Base-by-base conservation (phyloP, 2,888 invertebrate species). In the Rhaphigaster nebulosa region DNA sequence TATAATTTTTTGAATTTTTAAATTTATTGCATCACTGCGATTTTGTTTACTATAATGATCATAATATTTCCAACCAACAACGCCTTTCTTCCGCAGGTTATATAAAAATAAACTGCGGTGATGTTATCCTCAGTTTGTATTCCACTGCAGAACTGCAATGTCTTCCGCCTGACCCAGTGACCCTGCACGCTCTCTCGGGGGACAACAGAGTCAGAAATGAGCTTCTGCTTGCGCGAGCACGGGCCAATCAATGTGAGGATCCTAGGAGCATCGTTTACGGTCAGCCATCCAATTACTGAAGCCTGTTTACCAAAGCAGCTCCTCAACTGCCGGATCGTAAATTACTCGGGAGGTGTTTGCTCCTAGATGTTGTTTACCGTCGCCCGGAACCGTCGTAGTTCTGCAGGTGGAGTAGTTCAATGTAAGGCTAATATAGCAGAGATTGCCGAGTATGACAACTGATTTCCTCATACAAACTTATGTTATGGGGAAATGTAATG, bases 211-310 rank as follows among this genome's bases (percentile, higher is more conserved):
- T 38, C 34, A 76, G 70, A 38, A 38, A 76, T 76, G 20, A 76
- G 70, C 70, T 76, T 76, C 70, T 38, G 70, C 70, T 76, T 76
- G 70, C 70, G 34, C 70, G 34, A 76, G 70, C 70, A 76, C 70
- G 70, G 45, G 45, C 45, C 84, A 84, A 84, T 84, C 84, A 84
- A 84, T 84, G 84, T 45, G 84, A 84, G 45, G 4, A 84, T 41
- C 84, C 84, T 15, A 15, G 45, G 45, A 76, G 80, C 41, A 41
- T 45, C 26, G 45, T 84, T 84, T 84, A 84, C 45, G 84, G 45
- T 84, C 84, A 84, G 84, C 84, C 84, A 84, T 84, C 84, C 84
- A 84, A 84, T 84, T 84, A 84, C 84, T 50, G 84, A 50, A n/a
- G 18, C 45, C 84, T 84, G 84, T 50, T 84, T 84, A 84, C 84